Evolutionary conservation across 2,797 vertebrate species (phyloP).

Genomic region (Scarus forsteni): DNA sequence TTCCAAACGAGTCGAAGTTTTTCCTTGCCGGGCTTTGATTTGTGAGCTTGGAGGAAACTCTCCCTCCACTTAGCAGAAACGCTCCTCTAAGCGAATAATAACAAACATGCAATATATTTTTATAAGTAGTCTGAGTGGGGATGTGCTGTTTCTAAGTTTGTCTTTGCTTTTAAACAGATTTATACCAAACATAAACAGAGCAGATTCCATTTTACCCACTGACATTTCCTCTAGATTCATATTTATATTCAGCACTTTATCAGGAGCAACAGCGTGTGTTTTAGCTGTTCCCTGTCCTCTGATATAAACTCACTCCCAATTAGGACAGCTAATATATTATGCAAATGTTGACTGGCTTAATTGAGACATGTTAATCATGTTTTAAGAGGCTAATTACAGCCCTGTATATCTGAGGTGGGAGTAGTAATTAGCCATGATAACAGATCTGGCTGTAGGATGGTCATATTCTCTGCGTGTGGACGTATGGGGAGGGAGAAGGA

Average conservation of each 20-base stretch:
- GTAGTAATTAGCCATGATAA: slow-evolving; percentile 97
- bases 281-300: slow-evolving; percentile 87
- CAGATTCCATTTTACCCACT: slow-evolving; percentile 45
- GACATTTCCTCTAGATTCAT: slow-evolving; percentile 45
- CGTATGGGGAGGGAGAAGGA: slow-evolving; percentile 35
- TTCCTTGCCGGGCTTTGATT: slow-evolving; percentile 63
- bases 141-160: slow-evolving; percentile 52
- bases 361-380: slow-evolving; percentile 99
- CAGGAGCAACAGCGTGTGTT: slow-evolving; percentile 59
- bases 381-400: slow-evolving; percentile 99
- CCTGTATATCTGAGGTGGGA: slow-evolving; percentile 97
- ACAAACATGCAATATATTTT: slow-evolving; percentile 64
- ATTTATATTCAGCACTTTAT: slow-evolving; percentile 47
- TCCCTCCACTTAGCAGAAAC: slow-evolving; percentile 58
- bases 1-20: slow-evolving; percentile 68
- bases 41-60: slow-evolving; percentile 63
- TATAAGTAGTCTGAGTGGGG: slow-evolving; percentile 34
- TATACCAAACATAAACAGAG: slow-evolving; percentile 57
- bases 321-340: slow-evolving; percentile 97
- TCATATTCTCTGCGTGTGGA: slow-evolving; percentile 66
- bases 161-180: slow-evolving; percentile 60
- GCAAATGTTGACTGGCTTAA: slow-evolving; percentile 95
- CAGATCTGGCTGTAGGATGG: slow-evolving; percentile 87
- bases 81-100: slow-evolving; percentile 62
- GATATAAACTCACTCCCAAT: slow-evolving; percentile 91